Evolutionary conservation across 1,140 invertebrate species (phyloP).

Genomic region (Wiebesia pumilae): DNA sequence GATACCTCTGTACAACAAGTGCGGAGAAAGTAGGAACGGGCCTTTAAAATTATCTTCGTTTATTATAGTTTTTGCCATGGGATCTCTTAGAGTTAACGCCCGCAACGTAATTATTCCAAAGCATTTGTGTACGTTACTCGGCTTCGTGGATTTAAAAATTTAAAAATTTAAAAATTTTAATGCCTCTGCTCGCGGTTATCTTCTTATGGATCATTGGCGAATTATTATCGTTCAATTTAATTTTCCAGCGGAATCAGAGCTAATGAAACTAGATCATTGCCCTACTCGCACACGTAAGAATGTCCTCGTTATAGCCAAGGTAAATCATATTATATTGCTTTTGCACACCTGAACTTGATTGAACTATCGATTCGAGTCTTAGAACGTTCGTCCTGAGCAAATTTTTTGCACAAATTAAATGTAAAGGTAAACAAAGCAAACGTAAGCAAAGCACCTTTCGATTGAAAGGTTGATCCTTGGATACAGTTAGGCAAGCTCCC

Average conservation of each 20-base stretch:
- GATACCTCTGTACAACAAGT: not conserved
- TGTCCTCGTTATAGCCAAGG: too few species aligned
- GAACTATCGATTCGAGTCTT: not conserved
- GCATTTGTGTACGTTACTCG: not conserved
- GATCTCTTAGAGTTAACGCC: not conserved
- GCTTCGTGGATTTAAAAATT: not conserved
- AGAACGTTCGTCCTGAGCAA: not conserved
- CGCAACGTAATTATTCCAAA: not conserved
- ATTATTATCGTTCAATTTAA: not conserved
- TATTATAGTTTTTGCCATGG: not conserved
- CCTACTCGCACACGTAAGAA: too few species aligned
- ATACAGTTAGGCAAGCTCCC: not conserved
- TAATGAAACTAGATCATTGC: too few species aligned
- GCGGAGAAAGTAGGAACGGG: not conserved
- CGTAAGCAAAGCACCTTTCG: not conserved
- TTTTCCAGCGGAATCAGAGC: not conserved
- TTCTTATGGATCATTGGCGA: not conserved
- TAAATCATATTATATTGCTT: too few species aligned
- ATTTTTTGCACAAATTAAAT: not conserved
- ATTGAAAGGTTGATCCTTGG: not conserved
- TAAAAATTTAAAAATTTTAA: too few species aligned
- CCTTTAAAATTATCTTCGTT: not conserved
- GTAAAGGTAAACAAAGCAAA: not conserved
- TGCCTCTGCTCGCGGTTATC: not conserved
- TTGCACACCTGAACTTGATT: too few species aligned